Conservation (phyloP, 2,888 invertebrate genomes). For the Parnassius mnemosyne region DNA sequence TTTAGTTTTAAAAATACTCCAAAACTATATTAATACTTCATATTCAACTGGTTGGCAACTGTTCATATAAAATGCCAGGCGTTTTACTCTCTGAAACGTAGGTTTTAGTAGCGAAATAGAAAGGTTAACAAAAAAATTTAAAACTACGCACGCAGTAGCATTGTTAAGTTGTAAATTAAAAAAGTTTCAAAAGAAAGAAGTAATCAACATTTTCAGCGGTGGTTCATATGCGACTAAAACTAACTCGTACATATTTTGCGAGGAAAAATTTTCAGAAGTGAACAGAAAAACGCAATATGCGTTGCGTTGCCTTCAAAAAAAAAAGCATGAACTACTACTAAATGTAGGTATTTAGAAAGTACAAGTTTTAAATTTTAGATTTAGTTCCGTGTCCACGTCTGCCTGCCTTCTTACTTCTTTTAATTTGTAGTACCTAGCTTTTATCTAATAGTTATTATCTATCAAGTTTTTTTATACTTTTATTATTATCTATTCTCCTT, state of each 20-base stretch:
- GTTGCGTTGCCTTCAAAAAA: too few relatives aligned
- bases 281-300: constrained; percentile 1
- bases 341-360: too few relatives aligned
- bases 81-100: constrained; percentile 5
- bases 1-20: neutral
- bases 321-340: too few relatives aligned
- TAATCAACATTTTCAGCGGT: constrained; percentile 26
- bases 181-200: constrained; percentile 26
- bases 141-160: constrained; percentile 18
- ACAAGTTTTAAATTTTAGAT: too few relatives aligned
- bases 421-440: too few relatives aligned
- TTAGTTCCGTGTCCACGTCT: too few relatives aligned
- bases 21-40: neutral
- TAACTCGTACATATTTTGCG: constrained; percentile 24
- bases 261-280: constrained; percentile 10
- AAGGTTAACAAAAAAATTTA: constrained; percentile 23
- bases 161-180: constrained; percentile 27
- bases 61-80: constrained; percentile 1
- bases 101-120: constrained; percentile 23
- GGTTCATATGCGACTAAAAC: constrained; percentile 18
- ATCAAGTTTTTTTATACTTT: too few relatives aligned
- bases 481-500: too few relatives aligned
- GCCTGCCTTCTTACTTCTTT: too few relatives aligned
- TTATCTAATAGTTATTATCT: too few relatives aligned
- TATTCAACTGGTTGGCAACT: constrained; percentile 6